Evolutionary conservation across 2,888 invertebrate genomes (phyloP), one percentile per base, ranked within the genome.

Genomic region (Clostera curtula): DNA sequence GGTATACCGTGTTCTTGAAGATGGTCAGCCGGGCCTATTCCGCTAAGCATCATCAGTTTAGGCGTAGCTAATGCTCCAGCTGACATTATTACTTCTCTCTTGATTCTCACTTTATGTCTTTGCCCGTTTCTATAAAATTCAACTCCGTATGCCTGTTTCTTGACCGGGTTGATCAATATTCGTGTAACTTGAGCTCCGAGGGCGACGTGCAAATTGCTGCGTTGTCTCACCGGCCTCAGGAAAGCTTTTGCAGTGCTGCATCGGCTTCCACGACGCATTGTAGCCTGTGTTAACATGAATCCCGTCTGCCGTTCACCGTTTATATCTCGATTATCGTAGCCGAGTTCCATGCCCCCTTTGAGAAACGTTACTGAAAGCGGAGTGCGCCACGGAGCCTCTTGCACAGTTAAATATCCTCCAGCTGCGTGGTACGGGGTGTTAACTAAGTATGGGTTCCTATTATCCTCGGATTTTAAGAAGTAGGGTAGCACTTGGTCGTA

Each of bases 211-310:
- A 96, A 76, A 55, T 96, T 96, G 9, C 74, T 77, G 15, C 96
- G 84, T 20, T 89, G 85, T n/a, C 92, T 85, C 0, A 93, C 89
- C 0, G 95, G 95, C 26, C 95, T 80, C 1, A 96, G 82, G 56
- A 95, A 96, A 0, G 95, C 93, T 67, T 95, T 96, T 4, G 94
- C 90, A 0, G 95, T 95, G 37, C 93, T 93, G 65, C 96, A 96
- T 25, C 96, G 85, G 12, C 91, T 91, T 0, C 95, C 95, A 25
- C 95, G 86, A 9, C 95, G 79, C 34, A 94, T 90, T 1, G 95
- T 95, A 6, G 91, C 92, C 70, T 95, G 95, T 1, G 93, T 89
- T 36, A 95, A 60, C 93, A 94, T 94, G 49, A 95, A 95, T 10
- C 94, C 95, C 0, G 93, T 92, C 66, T 95, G 94, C 48, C 89